phyloP scores from a whole-genome alignment of 2,113 vertebrate genomes.

The Calyptomena viridis region DNA sequence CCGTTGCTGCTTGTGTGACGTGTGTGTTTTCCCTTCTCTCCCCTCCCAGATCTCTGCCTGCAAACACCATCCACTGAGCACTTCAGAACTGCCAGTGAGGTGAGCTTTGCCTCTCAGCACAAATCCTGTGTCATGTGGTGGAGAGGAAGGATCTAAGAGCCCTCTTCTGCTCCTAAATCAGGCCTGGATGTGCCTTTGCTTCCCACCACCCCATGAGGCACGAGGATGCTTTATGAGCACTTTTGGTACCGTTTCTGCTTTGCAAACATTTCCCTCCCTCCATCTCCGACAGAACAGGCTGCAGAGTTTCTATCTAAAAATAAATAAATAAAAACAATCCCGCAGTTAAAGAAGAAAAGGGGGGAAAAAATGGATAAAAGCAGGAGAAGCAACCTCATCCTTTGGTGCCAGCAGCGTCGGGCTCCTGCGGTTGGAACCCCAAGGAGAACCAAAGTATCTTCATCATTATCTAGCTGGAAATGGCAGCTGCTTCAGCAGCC shows the following conservation, averaged over 20 bases:
- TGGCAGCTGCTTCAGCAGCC: constrained; percentile 8
- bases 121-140: rapidly evolving
- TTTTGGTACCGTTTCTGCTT: background rate
- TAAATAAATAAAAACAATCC: background rate
- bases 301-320: background rate
- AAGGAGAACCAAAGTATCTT: background rate
- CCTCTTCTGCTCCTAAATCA: background rate
- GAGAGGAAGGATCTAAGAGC: background rate
- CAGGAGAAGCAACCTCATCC: background rate
- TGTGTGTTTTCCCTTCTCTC: background rate
- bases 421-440: constrained; percentile 16
- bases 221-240: background rate
- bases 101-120: background rate
- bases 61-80: background rate
- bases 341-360: background rate
- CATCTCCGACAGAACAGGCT: background rate
- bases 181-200: background rate
- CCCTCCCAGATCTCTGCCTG: background rate
- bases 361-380: background rate
- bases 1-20: background rate
- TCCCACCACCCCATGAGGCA: background rate
- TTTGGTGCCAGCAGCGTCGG: background rate
- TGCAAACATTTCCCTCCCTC: background rate
- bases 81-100: background rate
- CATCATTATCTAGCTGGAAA: background rate